These are phyloP conservation scores for Drosophila funebris DNA, from an alignment of 1,140 invertebrate genomes.

Conservation along the genomic window DNA sequence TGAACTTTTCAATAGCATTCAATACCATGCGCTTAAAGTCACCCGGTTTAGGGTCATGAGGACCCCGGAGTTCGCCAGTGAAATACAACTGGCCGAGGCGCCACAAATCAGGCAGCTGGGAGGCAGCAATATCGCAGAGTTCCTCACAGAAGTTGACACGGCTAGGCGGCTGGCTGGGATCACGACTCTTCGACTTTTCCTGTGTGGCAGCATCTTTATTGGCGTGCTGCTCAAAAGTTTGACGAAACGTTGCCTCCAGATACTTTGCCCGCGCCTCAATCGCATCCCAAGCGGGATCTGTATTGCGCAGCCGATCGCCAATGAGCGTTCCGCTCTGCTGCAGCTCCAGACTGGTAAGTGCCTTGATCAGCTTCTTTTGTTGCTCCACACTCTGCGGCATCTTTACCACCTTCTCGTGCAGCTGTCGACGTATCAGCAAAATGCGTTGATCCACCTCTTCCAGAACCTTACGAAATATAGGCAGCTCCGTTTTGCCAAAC, in stretches of 20 bases:
- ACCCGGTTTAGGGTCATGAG: slow-evolving; percentile 86
- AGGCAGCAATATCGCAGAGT: slow-evolving; percentile 80
- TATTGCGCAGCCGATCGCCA: slow-evolving; percentile 67
- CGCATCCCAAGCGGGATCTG: slow-evolving; percentile 96
- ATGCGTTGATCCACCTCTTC: slow-evolving; percentile 96
- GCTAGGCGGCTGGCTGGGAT: slow-evolving; percentile 66
- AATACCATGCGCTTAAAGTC: slow-evolving; percentile 87
- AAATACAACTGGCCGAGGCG: slow-evolving; percentile 95
- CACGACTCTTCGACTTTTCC: slow-evolving; percentile 73
- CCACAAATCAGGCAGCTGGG: slow-evolving; percentile 91
- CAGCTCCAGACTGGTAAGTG: slow-evolving; percentile 88
- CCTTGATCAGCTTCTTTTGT: slow-evolving; percentile 95
- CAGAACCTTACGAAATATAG: slow-evolving; percentile 93
- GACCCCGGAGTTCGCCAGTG: slow-evolving; percentile 90
- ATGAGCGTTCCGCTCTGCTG: slow-evolving; percentile 76
- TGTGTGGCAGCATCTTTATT: slow-evolving; percentile 64
- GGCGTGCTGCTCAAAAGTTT: slow-evolving; percentile 75
- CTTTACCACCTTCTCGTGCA: slow-evolving; percentile 93
- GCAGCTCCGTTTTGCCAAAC: slow-evolving; percentile 97
- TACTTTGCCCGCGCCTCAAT: slow-evolving; percentile 92
- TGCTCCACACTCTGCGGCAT: slow-evolving; percentile 96
- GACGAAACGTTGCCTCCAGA: slow-evolving; percentile 85
- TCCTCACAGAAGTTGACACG: slow-evolving; percentile 82
- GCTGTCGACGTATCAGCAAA: slow-evolving; percentile 90
- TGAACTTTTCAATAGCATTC: slow-evolving; percentile 87